These are phyloP conservation scores for Labeo calbasu DNA, from an alignment of 2,797 vertebrate genomes.

Conservation along the genomic window DNA sequence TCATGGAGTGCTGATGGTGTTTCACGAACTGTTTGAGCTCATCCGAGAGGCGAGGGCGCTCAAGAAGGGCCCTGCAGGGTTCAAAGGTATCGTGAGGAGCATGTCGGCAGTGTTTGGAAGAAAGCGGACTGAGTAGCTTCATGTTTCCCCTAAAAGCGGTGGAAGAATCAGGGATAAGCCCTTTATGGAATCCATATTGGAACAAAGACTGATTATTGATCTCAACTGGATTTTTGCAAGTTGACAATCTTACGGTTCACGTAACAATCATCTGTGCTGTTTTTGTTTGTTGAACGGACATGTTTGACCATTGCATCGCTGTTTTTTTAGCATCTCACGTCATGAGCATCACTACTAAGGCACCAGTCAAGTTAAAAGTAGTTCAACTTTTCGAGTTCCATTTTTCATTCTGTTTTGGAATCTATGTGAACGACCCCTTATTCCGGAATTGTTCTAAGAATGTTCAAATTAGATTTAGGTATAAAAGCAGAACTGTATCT, in stretches of 20 bases:
- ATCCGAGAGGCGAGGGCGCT: constrained; percentile 70
- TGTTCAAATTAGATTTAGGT: constrained; percentile 10
- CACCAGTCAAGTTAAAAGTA: neutral
- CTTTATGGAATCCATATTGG: constrained; percentile 58
- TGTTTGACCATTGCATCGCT: neutral
- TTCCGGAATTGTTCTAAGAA: constrained; percentile 42
- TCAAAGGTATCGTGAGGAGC: constrained; percentile 79
- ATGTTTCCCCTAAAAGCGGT: neutral
- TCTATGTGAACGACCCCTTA: constrained; percentile 1
- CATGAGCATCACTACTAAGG: neutral
- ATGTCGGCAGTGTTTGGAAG: constrained; percentile 81
- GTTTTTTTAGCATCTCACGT: neutral
- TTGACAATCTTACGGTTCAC: neutral
- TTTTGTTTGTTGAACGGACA: neutral
- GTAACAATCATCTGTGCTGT: neutral
- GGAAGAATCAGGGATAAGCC: neutral
- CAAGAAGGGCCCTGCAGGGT: constrained; percentile 68
- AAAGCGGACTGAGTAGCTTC: constrained; percentile 71
- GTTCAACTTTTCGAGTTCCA: neutral
- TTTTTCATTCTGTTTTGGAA: neutral
- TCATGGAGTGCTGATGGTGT: constrained; percentile 79
- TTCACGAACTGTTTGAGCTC: constrained; percentile 77
- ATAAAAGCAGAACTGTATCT: neutral
- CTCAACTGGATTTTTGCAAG: constrained; percentile 28
- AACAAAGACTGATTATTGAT: constrained; percentile 10